Evolutionary conservation across 2,113 vertebrate species (phyloP), one percentile per base, ranked within the genome.

Genomic region (Apus apus): DNA sequence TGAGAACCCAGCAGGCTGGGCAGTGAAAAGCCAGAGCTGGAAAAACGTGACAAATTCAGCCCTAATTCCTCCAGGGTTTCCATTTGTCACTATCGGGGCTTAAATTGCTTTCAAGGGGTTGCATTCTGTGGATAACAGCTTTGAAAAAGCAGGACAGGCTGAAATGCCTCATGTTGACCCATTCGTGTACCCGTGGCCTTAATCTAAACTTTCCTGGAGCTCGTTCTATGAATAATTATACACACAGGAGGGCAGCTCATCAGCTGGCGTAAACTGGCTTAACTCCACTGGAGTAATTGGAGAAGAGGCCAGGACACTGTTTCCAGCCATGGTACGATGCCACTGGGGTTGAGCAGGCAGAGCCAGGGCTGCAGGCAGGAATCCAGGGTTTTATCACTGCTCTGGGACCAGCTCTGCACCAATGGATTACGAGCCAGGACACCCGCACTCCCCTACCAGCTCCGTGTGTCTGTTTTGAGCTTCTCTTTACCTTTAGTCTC

Each of bases 121-220:
- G 71, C 38, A 19, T 40, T 60, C 14, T 17, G 85, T n/a, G 85
- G 56, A 38, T 22, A 2, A 2, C 50, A 50, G 66, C 91, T 57
- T 77, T 56, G 26, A 17, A 56, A 89, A 94, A 83, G 76, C 66
- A 66, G 66, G 85, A 38, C 61, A 18, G 76, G 85, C 88, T 91
- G 88, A 66, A 85, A 68, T 4, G 88, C 88, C 80, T 89, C 85
- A 8, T 15, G 91, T 23, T 89, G 91, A 93, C 85, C 91, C 88
- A 56, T 73, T 73, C 38, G 1, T 34, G 88, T 85, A 74, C 80
- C 88, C 88, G 4, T 5, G 85, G 91, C 91, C 83, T 91, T 79
- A 93, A 86, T 95, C 87, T 93, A 90, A 92, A 96, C 71, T 92
- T 91, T 61, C 87, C 86, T 83, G 90, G 92, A 51, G 80, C 66